Base-by-base conservation (phyloP, 2,888 invertebrate species). In the Nomada hirtipes region DNA sequence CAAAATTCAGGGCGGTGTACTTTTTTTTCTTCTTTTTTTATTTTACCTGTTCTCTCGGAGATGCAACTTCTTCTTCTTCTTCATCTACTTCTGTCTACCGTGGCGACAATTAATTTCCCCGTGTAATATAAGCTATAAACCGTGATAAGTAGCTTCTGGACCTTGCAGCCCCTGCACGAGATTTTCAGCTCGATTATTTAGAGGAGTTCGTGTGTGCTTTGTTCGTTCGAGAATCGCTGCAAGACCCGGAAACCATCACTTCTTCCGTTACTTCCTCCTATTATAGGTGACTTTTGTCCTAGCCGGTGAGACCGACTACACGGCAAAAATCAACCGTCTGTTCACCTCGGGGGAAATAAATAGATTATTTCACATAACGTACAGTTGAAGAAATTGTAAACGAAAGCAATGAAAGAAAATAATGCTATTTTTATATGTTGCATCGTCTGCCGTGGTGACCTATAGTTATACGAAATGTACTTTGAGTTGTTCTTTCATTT, bases 351-450 rank as follows among this genome's bases (percentile, higher is more conserved):
- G 75, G 75, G 67, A 81, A 63, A 83, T 82, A 81, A 82, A 86
- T 84, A 85, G 80, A 82, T 88, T 78, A 83, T 84, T 88, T 88
- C 86, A 85, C 84, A 88, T 87, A 88, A 84, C 84, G 84, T 79
- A 80, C 87, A 87, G 84, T 88, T 86, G 76, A 79, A 79, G 78
- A 87, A 87, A 84, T 87, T 88, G 86, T 88, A 87, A 73, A 88
- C 81, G 78, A 88, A 88, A 88, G 88, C 88, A 88, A 88, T 86
- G 88, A 88, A 88, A 88, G 88, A 88, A 88, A 85, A 87, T 83
- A 84, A 88, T 82, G 88, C 88, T 88, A 88, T 88, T 88, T 88
- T 88, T 88, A 88, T 88, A 88, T 88, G 88, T 88, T 88, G 87
- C 88, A 86, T 88, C 85, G 82, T 88, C 88, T 82, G 87, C 87